A percentile compares a stretch with the other conserved stretches of the same genome.
phyloP scores from a whole-genome alignment of 2,888 invertebrate genomes.

The Melanostoma mellinum region DNA sequence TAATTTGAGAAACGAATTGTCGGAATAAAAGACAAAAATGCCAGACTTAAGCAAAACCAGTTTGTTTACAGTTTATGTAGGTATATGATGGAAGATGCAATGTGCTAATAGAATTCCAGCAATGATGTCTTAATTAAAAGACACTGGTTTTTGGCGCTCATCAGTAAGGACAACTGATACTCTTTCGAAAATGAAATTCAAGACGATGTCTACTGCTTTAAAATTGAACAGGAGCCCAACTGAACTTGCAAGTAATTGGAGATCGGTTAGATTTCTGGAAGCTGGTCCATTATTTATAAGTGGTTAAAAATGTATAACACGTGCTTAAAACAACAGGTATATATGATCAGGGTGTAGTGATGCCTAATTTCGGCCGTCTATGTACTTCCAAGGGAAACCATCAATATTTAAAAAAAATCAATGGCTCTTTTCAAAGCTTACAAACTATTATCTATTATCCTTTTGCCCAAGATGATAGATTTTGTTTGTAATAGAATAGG shows the following conservation, averaged over 20 bases:
- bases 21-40: slow-evolving; percentile 11
- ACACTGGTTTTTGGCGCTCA: slow-evolving; percentile 42
- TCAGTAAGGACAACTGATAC: slow-evolving; percentile 57
- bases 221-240: slow-evolving; percentile 45
- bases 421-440: too few relatives aligned
- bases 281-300: slow-evolving; percentile 11
- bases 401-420: too few relatives aligned
- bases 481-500: too few relatives aligned
- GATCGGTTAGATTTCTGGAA: slow-evolving; percentile 35
- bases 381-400: too few relatives aligned
- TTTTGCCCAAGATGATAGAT: too few relatives aligned
- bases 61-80: slow-evolving; percentile 20
- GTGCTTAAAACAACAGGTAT: slow-evolving; percentile 11
- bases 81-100: slow-evolving; percentile 49
- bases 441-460: too few relatives aligned
- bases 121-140: slow-evolving; percentile 68
- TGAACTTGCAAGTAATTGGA: slow-evolving; percentile 45
- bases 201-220: slow-evolving; percentile 43
- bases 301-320: neutral
- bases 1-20: slow-evolving; percentile 58
- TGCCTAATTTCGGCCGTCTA: too few relatives aligned
- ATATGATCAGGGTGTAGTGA: too few relatives aligned
- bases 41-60: slow-evolving; percentile 46
- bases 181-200: slow-evolving; percentile 43
- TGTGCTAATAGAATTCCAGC: slow-evolving; percentile 67